These are phyloP conservation scores for Habropoda laboriosa DNA, from an alignment of 1,140 invertebrate species.

Conservation along the genomic window DNA sequence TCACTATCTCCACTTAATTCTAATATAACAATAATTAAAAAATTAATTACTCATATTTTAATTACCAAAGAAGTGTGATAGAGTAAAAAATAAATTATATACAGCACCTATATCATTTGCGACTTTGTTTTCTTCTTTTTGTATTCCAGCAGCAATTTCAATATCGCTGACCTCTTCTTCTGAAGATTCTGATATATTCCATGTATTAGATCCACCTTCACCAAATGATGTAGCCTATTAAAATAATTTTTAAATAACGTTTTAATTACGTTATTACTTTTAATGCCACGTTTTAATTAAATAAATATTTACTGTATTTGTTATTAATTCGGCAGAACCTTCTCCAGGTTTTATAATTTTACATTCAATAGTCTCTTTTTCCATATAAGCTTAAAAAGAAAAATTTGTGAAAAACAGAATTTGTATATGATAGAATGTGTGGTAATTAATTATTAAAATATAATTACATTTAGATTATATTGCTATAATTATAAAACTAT, in stretches of 20 bases:
- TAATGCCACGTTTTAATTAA: not conserved
- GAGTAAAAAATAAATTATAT: not conserved
- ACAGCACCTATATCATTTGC: slow-evolving; percentile 7
- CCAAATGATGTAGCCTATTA: slow-evolving; percentile 61
- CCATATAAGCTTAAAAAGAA: slow-evolving; percentile 53
- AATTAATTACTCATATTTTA: not conserved
- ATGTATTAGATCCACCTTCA: slow-evolving; percentile 75
- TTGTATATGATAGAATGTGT: not conserved
- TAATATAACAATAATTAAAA: slow-evolving; percentile 71
- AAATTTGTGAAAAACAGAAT: not conserved
- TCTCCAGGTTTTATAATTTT: slow-evolving; percentile 67
- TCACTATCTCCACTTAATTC: slow-evolving; percentile 81
- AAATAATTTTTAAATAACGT: slow-evolving; percentile 31
- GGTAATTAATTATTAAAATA: no score
- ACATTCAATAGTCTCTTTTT: slow-evolving; percentile 48
- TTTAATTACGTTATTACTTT: slow-evolving; percentile 12
- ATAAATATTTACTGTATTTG: not conserved
- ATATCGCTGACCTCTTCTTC: slow-evolving; percentile 71
- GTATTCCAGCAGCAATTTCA: slow-evolving; percentile 71
- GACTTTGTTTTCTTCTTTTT: slow-evolving; percentile 27
- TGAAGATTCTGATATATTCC: slow-evolving; percentile 70
- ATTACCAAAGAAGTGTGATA: not conserved
- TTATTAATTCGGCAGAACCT: slow-evolving; percentile 73
- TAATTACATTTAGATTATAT: not conserved
- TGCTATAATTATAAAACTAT: not conserved